Base-by-base conservation (phyloP, 2,797 vertebrate species). In the Neopelma chrysocephalum region DNA sequence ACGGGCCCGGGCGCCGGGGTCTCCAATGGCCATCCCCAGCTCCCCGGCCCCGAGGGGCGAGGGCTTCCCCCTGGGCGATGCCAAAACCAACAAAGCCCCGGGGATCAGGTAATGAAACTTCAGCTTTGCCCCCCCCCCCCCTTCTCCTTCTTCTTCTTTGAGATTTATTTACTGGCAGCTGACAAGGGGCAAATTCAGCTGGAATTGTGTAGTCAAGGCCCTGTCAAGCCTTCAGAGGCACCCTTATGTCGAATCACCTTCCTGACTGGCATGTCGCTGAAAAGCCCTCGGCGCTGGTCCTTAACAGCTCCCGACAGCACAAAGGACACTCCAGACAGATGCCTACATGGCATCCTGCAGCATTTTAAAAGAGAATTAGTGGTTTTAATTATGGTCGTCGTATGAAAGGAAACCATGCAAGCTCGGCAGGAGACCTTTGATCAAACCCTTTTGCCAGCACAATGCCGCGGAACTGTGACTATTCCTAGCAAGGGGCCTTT, bases 341-440 rank as follows among this genome's bases (percentile, higher is more conserved):
- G 98, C 98, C 98, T 98, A 98, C 98, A 98, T 98, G 98, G 98
- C 98, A 98, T 98, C 98, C 98, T 98, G 98, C 98, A 98, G 98
- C 98, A 98, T 98, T 98, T 98, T 98, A 98, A 98, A 98, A 98
- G 98, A 98, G 98, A 98, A 98, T 98, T 98, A 98, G 98, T 98
- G 98, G 98, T 98, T 98, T 98, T 98, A 98, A 98, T 98, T 98
- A 98, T 98, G 98, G 98, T 98, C 98, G 98, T 98, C 40, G 96
- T 97, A 97, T 98, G 98, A 98, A 98, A 98, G 97, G 98, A 98
- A 98, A 98, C 98, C 98, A 98, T 97, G 98, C 98, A 97, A 98
- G 98, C 98, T 98, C 98, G 95, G 94, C 97, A 94, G 98, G 98
- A 97, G 98, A 97, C 97, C 97, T 98, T 98, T 98, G 98, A 98